phyloP scores from a whole-genome alignment of 2,888 invertebrate genomes.

The Danaus chrysippus region DNA sequence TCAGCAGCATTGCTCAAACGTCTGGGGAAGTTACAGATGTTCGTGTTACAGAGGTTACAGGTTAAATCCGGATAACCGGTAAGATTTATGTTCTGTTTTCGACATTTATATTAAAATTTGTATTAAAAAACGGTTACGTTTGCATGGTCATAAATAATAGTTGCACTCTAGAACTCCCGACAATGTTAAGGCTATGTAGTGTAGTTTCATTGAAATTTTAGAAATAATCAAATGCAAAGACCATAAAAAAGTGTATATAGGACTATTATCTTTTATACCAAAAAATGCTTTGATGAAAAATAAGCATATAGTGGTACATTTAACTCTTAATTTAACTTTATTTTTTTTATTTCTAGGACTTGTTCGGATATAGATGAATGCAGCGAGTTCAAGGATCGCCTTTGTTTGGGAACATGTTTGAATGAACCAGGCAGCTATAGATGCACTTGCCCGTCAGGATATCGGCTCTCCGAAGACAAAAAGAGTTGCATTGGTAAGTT shows the following conservation, averaged over 20 bases:
- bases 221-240: too few relatives aligned
- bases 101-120: neutral
- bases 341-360: slow-evolving; percentile 69
- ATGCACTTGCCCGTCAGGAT: slow-evolving; percentile 90
- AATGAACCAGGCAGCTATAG: slow-evolving; percentile 93
- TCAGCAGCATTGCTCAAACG: slow-evolving; percentile 93
- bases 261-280: too few relatives aligned
- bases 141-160: too few relatives aligned
- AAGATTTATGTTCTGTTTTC: neutral
- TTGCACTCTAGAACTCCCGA: too few relatives aligned
- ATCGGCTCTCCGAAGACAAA: slow-evolving; percentile 85
- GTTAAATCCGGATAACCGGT: slow-evolving; percentile 77
- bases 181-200: too few relatives aligned
- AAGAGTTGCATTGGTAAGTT: slow-evolving; percentile 89
- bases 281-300: too few relatives aligned
- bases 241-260: too few relatives aligned
- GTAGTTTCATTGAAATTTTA: too few relatives aligned
- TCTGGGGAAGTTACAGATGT: slow-evolving; percentile 94
- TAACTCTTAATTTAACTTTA: neutral
- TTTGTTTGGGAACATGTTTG: slow-evolving; percentile 88
- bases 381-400: slow-evolving; percentile 83
- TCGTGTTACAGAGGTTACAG: slow-evolving; percentile 91
- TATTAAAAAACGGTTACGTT: too few relatives aligned
- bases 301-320: too few relatives aligned
- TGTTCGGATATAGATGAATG: slow-evolving; percentile 94